phyloP scores from a whole-genome alignment of 2,888 invertebrate species.

The Agrilus mali region DNA sequence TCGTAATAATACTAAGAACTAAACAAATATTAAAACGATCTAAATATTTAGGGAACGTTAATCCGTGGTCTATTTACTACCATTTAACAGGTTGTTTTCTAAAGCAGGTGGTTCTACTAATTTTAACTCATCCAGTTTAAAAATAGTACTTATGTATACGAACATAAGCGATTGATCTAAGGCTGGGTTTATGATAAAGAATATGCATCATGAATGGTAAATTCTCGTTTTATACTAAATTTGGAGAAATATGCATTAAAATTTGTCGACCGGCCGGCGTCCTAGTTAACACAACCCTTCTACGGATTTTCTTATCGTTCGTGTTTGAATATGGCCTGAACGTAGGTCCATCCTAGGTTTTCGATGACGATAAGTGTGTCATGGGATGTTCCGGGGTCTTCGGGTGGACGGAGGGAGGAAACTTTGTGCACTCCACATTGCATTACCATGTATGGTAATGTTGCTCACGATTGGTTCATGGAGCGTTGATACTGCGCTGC shows the following conservation, averaged over 20 bases:
- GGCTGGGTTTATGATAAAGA: too few species aligned
- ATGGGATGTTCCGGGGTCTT: slow-evolving; percentile 9
- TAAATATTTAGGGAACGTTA: too few species aligned
- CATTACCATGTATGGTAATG: slow-evolving; percentile 73
- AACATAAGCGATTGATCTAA: too few species aligned
- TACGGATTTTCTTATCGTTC: slow-evolving; percentile 5
- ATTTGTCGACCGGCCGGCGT: slow-evolving; percentile 12
- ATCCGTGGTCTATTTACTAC: too few species aligned
- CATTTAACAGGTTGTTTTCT: too few species aligned
- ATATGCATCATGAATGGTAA: too few species aligned
- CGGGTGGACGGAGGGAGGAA: slow-evolving; percentile 14
- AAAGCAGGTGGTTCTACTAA: too few species aligned
- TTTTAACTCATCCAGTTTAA: too few species aligned
- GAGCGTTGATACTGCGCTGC: slow-evolving; percentile 25
- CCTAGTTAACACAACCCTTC: slow-evolving; percentile 10
- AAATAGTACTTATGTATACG: too few species aligned
- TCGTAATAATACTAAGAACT: too few species aligned
- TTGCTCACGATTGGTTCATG: slow-evolving; percentile 51
- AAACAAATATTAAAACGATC: too few species aligned
- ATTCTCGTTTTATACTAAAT: too few species aligned
- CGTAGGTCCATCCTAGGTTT: slow-evolving; percentile 16
- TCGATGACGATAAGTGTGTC: slow-evolving; percentile 18
- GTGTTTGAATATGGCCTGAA: background rate
- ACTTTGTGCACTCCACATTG: slow-evolving; percentile 43
- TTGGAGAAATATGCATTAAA: background rate